Evolutionary conservation across 2,113 vertebrate genomes (phyloP), one percentile per base, ranked within the genome.

Genomic region (Emydocephalus ijimae): DNA sequence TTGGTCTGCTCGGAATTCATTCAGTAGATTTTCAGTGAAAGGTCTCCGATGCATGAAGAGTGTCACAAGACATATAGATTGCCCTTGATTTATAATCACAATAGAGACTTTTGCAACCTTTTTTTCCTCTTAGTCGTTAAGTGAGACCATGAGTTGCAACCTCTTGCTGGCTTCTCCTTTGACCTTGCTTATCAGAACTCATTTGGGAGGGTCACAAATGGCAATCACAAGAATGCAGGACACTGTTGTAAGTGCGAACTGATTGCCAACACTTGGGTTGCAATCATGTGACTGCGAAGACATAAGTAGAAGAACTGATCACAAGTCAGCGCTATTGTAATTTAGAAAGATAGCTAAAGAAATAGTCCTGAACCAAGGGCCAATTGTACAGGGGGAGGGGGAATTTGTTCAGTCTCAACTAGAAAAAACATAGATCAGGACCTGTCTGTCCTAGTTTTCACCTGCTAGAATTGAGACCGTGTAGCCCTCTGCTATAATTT

Each of bases 41-140:
- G 34, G 18, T 20, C 29, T 81, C 9, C 20, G 18, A 43, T 81
- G 34, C 74, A 81, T 81, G 69, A 39, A 81, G n/a, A 74, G 15
- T 39, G 69, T n/a, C 15, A 74, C 1, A 34, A n/a, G 64, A 74
- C 0, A 0, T 74, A 74, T n/a, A 69, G 64, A 12, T 69, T 2
- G 0, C 14, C 12, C 64, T 69, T 69, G 4, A 69, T 69, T 69
- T 69, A 69, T 69, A 69, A n/a, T 34, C 64, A 69, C 29, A 69
- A n/a, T 69, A 34, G 29, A 69, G 12, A 69, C 29, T 69, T 34
- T n/a, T 15, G 64, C 64, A 69, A 7, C 64, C n/a, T 34, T 15
- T 6, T 48, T 2, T 2, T 0, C 5, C 61, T 29, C 5, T 0
- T 6, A 34, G 64, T 34, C 5, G 2, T 69, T 69, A 69, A 69